These are phyloP conservation scores for Caradrina clavipalpis DNA, from an alignment of 2,888 invertebrate species.

Conservation along the genomic window DNA sequence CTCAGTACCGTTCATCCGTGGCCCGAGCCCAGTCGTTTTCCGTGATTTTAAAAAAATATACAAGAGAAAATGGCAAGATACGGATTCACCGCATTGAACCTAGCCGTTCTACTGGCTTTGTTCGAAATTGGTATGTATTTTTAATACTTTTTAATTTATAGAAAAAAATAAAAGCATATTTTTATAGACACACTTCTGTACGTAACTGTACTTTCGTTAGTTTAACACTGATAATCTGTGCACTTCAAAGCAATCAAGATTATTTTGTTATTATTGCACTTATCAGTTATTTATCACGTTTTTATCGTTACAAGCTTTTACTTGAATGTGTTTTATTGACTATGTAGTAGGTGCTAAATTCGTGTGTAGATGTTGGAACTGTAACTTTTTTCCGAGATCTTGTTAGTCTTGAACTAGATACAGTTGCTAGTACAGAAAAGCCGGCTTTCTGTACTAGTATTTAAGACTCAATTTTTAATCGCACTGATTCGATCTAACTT, in stretches of 20 bases:
- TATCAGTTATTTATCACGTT: slow-evolving; percentile 6
- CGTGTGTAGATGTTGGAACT: neutral
- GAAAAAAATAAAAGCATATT: slow-evolving; percentile 5
- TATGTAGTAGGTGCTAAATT: slow-evolving; percentile 3
- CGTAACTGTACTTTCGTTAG: slow-evolving; percentile 51
- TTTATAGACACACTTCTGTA: slow-evolving; percentile 33
- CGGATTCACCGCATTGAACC: slow-evolving; percentile 74
- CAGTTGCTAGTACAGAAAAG: neutral
- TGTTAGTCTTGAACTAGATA: slow-evolving; percentile 36
- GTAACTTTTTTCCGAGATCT: slow-evolving; percentile 7
- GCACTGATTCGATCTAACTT: neutral
- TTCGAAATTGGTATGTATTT: slow-evolving; percentile 84
- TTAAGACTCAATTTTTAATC: neutral
- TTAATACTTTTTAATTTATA: neutral
- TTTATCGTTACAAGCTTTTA: slow-evolving; percentile 16
- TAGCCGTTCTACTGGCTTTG: slow-evolving; percentile 81
- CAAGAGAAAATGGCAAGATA: slow-evolving; percentile 79
- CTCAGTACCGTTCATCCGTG: slow-evolving; percentile 76
- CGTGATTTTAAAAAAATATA: slow-evolving; percentile 60
- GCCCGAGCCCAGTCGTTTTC: slow-evolving; percentile 73
- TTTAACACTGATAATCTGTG: slow-evolving; percentile 33
- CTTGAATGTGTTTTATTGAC: slow-evolving; percentile 6
- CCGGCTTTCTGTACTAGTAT: neutral
- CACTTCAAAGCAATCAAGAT: slow-evolving; percentile 50
- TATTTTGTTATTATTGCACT: slow-evolving; percentile 18